phyloP scores from a whole-genome alignment of 2,888 invertebrate genomes.

The Drosophila nigricruria region DNA sequence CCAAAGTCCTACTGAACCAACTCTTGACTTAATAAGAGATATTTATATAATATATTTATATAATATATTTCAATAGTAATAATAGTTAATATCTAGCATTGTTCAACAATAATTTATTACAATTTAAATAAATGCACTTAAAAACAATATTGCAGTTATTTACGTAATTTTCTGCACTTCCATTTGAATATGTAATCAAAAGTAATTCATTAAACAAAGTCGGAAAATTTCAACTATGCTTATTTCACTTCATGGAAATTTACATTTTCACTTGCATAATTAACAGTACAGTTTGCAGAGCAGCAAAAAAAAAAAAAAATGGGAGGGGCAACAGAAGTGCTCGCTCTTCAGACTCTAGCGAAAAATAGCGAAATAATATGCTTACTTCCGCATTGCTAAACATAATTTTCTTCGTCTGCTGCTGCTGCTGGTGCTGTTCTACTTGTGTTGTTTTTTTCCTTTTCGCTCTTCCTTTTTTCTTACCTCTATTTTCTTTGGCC shows the following conservation, averaged over 20 bases:
- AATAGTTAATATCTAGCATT: too few relatives aligned
- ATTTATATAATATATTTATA: too few relatives aligned
- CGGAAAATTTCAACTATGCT: conserved; percentile 45
- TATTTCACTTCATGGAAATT: conserved; percentile 55
- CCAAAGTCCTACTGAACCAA: too few relatives aligned
- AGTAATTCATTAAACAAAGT: conserved; percentile 29
- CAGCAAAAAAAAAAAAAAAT: background rate
- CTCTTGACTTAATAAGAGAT: too few relatives aligned
- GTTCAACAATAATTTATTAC: background rate
- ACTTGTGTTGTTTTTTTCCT: conserved; percentile 11
- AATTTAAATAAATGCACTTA: background rate
- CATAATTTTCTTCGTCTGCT: conserved; percentile 50
- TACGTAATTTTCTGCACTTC: background rate
- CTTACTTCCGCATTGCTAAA: conserved; percentile 69
- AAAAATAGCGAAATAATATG: conserved; percentile 65
- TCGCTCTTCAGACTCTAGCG: conserved; percentile 28
- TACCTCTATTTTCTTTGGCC: conserved; percentile 20
- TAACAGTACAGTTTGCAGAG: conserved; percentile 36
- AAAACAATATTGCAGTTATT: conserved; percentile 1
- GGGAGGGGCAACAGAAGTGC: conserved; percentile 4
- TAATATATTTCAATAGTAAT: too few relatives aligned
- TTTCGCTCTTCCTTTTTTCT: conserved; percentile 13
- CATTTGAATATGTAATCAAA: conserved; percentile 27
- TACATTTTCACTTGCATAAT: conserved; percentile 71
- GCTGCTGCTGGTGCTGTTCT: conserved; percentile 17